A percentile compares a stretch with the other conserved stretches of the same genome.
Conservation (phyloP, 2,113 vertebrate species). For the Laticauda colubrina region DNA sequence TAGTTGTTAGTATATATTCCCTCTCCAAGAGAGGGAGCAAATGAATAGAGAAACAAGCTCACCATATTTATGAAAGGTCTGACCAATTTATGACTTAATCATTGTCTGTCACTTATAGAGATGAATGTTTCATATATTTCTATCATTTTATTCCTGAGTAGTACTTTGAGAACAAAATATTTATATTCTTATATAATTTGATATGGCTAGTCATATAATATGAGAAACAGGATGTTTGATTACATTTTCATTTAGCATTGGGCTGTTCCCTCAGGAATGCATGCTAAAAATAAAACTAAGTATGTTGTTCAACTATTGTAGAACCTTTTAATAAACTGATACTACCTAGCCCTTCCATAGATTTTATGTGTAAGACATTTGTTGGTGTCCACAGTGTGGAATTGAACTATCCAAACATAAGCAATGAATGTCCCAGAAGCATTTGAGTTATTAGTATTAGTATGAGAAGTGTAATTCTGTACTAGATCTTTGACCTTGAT, state of each 20-base stretch:
- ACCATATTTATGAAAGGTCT: neutral
- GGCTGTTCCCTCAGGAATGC: neutral
- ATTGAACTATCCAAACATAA: neutral
- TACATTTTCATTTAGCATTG: neutral
- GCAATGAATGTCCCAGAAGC: neutral
- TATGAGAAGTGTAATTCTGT: neutral
- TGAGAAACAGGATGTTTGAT: neutral
- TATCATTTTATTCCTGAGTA: neutral
- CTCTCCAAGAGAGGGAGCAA: neutral
- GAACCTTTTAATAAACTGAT: neutral
- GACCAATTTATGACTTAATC: neutral
- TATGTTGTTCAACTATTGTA: neutral
- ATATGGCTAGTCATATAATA: neutral
- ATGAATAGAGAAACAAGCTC: neutral
- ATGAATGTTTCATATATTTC: neutral
- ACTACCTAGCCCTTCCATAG: neutral
- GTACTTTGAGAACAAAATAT: neutral
- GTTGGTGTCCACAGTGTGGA: neutral
- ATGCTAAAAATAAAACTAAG: neutral
- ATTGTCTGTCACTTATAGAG: neutral
- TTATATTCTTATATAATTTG: neutral
- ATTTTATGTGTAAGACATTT: neutral
- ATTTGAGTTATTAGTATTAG: neutral
- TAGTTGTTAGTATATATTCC: neutral
- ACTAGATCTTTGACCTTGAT: neutral